Evolutionary conservation across 2,888 invertebrate genomes (phyloP), one percentile per base, ranked within the genome.

Genomic region (Ennomos erosarius): DNA sequence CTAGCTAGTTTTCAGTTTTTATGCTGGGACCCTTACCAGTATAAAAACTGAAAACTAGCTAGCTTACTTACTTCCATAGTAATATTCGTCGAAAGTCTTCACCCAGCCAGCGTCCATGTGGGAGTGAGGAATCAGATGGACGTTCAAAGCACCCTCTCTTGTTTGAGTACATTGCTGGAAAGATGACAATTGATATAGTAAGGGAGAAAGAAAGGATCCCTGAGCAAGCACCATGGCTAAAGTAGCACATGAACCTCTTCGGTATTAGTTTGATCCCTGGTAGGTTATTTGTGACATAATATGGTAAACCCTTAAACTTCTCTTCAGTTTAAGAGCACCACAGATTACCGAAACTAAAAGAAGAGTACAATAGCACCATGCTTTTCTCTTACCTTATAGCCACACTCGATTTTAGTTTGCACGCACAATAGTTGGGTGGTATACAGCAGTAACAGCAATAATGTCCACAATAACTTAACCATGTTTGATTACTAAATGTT

Each of bases 31-130:
- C n/a, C n/a, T n/a, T n/a, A n/a, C n/a, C n/a, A n/a, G n/a, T n/a
- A n/a, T n/a, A n/a, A n/a, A n/a, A n/a, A n/a, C n/a, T n/a, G n/a
- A n/a, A n/a, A n/a, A n/a, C n/a, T n/a, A n/a, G 2, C 26, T 34
- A 37, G 10, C 1, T 34, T 13, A 79, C 86, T 83, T 73, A 95
- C 95, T 93, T 71, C 95, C 95, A 75, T 94, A 96, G 71, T 94
- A 97, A 74, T 97, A 97, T 76, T 97, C 95, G 74, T 97, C 97
- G 3, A 96, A 95, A 0, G 97, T 97, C 82, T 96, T 96, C 43
- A 97, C 91, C 97, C 97, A 97, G 1, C 97, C 97, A 0, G 97
- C 96, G 77, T 97, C 97, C 90, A 97, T 96, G 79, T 97, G 97
- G 0, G 96, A 95, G 75, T 97, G 97, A 0, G 96, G 93, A 0